These are phyloP conservation scores for Ectropis crepuscularia DNA, from an alignment of 2,888 invertebrate genomes.

Conservation along the genomic window DNA sequence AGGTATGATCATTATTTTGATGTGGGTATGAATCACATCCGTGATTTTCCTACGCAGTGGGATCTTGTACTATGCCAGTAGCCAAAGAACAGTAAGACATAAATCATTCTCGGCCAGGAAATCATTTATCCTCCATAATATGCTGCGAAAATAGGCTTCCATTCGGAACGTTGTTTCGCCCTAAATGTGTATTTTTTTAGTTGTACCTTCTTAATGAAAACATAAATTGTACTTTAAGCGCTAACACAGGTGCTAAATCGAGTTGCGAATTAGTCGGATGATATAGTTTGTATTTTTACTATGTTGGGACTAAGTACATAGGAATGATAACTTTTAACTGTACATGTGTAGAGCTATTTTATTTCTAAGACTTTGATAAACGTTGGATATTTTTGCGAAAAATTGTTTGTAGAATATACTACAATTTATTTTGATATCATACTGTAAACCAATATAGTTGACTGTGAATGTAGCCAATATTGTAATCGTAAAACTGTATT, in stretches of 20 bases:
- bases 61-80: slow-evolving; percentile 36
- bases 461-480: no score
- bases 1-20: no score
- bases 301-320: neutral
- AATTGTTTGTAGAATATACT: no score
- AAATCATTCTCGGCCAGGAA: slow-evolving; percentile 81
- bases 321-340: no score
- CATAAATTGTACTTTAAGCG: slow-evolving; percentile 33
- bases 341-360: neutral
- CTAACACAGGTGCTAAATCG: slow-evolving; percentile 29
- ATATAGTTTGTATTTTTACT: neutral
- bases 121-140: slow-evolving; percentile 83
- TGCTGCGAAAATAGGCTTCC: slow-evolving; percentile 83
- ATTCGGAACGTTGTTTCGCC: slow-evolving; percentile 66
- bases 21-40: neutral
- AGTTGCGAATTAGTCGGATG: slow-evolving; percentile 1
- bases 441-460: no score
- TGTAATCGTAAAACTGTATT: no score
- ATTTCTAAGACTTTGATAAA: no score
- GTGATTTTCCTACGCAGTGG: slow-evolving; percentile 7
- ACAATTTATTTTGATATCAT: no score
- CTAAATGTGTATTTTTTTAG: slow-evolving; percentile 53
- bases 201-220: slow-evolving; percentile 59
- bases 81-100: slow-evolving; percentile 64
- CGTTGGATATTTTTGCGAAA: no score